Evolutionary conservation across 2,113 vertebrate genomes (phyloP), one percentile per base, ranked within the genome.

Genomic region (Bos taurus): DNA sequence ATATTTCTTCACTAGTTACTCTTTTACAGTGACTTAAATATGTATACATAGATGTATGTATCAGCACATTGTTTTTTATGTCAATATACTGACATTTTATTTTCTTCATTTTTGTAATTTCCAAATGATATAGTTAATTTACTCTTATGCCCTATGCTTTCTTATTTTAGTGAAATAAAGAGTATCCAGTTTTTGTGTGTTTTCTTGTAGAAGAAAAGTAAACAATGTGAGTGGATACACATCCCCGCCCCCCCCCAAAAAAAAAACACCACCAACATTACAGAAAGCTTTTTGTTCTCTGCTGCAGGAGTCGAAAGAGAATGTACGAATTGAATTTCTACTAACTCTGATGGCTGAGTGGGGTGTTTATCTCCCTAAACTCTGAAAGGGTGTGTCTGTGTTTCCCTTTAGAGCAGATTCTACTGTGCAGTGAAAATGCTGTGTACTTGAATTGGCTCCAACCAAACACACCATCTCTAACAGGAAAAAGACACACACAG

Each of bases 261-360:
- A 50, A 21, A 5, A 52, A 60, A 0, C 7, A 71, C 71, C 30
- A 52, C 40, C 10, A 52, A 86, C 21, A 90, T 16, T 14, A 82
- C 50, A 95, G 67, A 94, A 89, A 67, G 12, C 11, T 50, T 94
- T 97, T 52, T 94, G 82, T 95, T 90, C 25, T 97, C 21, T 71
- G 48, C 14, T 83, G 48, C 15, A 46, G 40, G 46, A 81, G 26
- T 67, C 77, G 33, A 94, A 60, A 86, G 83, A 84, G 82, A 97
- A 96, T 81, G 62, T 82, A 91, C 40, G 81, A 59, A 96, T 92
- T 84, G 84, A 91, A 74, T 85, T 94, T 91, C 88, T 85, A 3
- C 46, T 77, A 67, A 33, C n/a, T 95, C 81, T 80, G 87, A 88
- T 60, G 95, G 57, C 46, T 91, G 12, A 48, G 86, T 60, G 93